phyloP scores from a whole-genome alignment of 1,140 invertebrate species.

The Dermatophagoides farinae region DNA sequence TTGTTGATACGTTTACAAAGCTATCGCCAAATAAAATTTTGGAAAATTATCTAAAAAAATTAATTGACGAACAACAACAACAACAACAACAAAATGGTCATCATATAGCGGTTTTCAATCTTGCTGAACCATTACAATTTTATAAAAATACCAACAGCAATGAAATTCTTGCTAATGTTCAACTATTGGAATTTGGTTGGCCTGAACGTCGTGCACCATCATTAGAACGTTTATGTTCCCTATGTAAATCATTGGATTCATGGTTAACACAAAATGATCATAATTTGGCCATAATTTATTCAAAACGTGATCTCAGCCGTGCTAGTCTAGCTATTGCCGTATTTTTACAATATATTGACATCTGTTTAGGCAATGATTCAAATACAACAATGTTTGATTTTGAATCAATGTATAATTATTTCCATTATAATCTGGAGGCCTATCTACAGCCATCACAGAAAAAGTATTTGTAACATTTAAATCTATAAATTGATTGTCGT shows the following conservation, averaged over 20 bases:
- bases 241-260: constrained; percentile 77
- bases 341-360: constrained; percentile 81
- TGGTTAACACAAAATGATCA: constrained; percentile 52
- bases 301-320: constrained; percentile 54
- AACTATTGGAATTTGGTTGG: constrained; percentile 55
- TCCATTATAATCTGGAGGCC: constrained; percentile 61
- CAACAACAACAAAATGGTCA: neutral
- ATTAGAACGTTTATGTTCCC: constrained; percentile 61
- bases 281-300: constrained; percentile 65
- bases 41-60: neutral
- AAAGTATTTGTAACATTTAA: constrained; percentile 36
- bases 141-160: no score
- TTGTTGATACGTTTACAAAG: neutral
- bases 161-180: constrained; percentile 20
- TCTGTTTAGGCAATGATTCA: constrained; percentile 66
- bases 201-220: constrained; percentile 62
- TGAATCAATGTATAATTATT: constrained; percentile 72
- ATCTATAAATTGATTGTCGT: neutral
- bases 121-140: neutral
- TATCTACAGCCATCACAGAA: constrained; percentile 65
- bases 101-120: neutral
- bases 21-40: constrained; percentile 6
- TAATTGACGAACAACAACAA: neutral
- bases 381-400: constrained; percentile 44
- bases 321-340: constrained; percentile 67